phyloP scores from a whole-genome alignment of 2,113 vertebrate genomes.

The Upupa epops region DNA sequence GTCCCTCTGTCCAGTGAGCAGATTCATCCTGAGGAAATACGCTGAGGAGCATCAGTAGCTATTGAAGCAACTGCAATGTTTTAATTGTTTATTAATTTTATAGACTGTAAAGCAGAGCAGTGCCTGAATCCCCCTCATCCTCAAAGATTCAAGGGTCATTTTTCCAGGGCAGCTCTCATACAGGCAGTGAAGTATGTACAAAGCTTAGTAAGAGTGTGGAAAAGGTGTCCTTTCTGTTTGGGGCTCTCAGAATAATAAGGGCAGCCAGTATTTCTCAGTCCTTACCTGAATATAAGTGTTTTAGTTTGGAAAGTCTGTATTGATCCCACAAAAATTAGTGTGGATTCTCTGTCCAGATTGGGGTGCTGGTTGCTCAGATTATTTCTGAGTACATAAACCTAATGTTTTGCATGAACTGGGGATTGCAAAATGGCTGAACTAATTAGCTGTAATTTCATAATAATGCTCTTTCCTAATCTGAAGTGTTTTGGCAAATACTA shows the following conservation, averaged over 20 bases:
- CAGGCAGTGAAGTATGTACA: background rate
- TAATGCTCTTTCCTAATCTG: slow-evolving; percentile 4
- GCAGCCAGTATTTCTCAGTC: background rate
- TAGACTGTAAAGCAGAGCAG: background rate
- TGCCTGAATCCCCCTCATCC: background rate
- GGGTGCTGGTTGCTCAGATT: background rate
- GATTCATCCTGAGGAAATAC: background rate
- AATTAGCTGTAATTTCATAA: background rate
- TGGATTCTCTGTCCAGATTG: background rate
- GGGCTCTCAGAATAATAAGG: background rate
- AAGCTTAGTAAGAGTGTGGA: background rate
- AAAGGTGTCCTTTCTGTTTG: background rate
- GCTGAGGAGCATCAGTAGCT: background rate
- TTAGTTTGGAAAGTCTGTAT: background rate
- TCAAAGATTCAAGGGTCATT: background rate
- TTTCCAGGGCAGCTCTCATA: background rate
- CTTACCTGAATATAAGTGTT: background rate
- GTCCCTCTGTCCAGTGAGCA: accelerated
- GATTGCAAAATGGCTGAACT: background rate
- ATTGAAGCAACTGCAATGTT: background rate
- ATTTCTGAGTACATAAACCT: background rate
- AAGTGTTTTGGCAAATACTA: slow-evolving; percentile 32
- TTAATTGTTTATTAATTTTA: background rate
- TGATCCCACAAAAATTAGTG: accelerated
- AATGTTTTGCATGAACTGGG: background rate